These are phyloP conservation scores for Cercopithecus petaurista DNA, from an alignment of 2,797 vertebrate species.

Conservation along the genomic window DNA sequence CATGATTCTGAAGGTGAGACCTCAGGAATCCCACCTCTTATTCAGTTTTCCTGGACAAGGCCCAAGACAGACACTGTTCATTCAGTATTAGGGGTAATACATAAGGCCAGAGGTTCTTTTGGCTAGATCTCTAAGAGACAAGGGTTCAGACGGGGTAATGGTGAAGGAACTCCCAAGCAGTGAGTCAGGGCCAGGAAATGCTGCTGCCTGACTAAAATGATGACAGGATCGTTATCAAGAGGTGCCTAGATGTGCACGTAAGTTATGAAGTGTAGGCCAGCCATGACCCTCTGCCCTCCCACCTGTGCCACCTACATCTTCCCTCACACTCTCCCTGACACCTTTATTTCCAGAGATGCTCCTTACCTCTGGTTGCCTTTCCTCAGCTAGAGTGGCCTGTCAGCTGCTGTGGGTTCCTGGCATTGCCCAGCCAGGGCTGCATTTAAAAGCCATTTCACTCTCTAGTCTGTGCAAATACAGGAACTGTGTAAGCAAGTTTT, in stretches of 20 bases:
- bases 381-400: neutral
- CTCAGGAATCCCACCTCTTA: neutral
- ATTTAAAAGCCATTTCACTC: conserved; percentile 54
- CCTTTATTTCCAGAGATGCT: neutral
- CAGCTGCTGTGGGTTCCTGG: neutral
- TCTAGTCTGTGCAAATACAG: conserved; percentile 55
- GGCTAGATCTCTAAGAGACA: neutral
- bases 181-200: conserved; percentile 36
- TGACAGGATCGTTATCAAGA: neutral
- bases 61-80: neutral
- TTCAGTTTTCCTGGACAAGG: conserved; percentile 15
- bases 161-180: conserved; percentile 37
- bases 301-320: neutral
- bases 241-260: neutral
- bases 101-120: neutral
- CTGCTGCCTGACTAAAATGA: conserved; percentile 9
- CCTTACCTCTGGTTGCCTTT: neutral
- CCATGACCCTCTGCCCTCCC: neutral
- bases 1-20: neutral
- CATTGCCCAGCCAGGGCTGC: neutral
- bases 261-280: neutral
- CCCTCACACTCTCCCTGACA: neutral
- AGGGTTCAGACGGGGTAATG: conserved; percentile 17
- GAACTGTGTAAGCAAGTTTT: conserved; percentile 50
- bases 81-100: neutral